Conservation (phyloP, 2,113 vertebrate genomes). For the Notarius quadriscutis region DNA sequence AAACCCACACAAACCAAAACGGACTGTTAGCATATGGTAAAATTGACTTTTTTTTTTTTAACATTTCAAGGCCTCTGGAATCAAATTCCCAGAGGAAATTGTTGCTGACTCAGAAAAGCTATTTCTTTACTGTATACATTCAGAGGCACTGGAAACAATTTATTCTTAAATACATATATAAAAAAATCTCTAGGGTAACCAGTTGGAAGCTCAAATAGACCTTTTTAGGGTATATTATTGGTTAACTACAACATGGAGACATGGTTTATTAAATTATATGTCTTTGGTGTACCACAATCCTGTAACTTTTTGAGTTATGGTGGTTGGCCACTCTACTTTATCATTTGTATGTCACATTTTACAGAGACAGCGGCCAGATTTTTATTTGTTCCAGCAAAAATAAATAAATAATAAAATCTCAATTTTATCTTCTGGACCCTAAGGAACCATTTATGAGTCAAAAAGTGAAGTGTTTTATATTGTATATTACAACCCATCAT, state of each 20-base stretch:
- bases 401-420: background rate
- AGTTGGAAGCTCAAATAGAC: background rate
- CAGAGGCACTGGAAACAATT: slow-evolving; percentile 23
- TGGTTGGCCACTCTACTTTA: background rate
- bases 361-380: background rate
- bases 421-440: background rate
- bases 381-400: background rate
- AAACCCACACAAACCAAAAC: slow-evolving; percentile 35
- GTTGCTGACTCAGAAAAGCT: slow-evolving; percentile 48
- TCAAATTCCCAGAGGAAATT: slow-evolving; percentile 42
- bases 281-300: slow-evolving; percentile 36
- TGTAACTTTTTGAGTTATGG: slow-evolving; percentile 15
- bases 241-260: slow-evolving; percentile 7
- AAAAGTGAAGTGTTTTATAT: background rate
- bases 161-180: background rate
- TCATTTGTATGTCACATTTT: slow-evolving; percentile 5
- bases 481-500: background rate
- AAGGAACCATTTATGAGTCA: background rate
- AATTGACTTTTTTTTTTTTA: background rate
- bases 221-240: background rate
- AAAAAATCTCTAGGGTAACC: background rate
- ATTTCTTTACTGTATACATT: slow-evolving; percentile 37
- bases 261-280: slow-evolving; percentile 38
- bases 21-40: slow-evolving; percentile 34
- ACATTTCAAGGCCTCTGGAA: slow-evolving; percentile 8